phyloP scores from a whole-genome alignment of 2,888 invertebrate genomes.

The Lasioglossum calceatum region DNA sequence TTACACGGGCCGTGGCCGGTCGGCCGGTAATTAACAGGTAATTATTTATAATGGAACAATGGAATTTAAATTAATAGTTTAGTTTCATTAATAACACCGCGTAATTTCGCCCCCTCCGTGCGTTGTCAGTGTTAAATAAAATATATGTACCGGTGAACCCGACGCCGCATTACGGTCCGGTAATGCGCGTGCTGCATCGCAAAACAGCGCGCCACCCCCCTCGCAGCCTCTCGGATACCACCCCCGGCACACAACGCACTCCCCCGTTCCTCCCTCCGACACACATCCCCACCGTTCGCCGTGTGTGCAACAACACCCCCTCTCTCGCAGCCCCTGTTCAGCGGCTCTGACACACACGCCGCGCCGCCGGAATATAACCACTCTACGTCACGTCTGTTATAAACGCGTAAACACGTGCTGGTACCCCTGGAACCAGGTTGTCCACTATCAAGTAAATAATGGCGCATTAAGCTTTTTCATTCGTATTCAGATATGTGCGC shows the following conservation, averaged over 20 bases:
- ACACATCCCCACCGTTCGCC: not conserved
- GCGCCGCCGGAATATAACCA: conserved; percentile 70
- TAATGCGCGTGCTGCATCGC: conserved; percentile 80
- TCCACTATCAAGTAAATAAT: conserved; percentile 84
- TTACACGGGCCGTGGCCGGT: conserved; percentile 69
- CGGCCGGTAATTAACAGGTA: conserved; percentile 82
- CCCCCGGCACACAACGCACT: not conserved
- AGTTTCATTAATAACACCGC: conserved; percentile 83
- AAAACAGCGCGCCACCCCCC: conserved; percentile 72
- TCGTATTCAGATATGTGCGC: conserved; percentile 71
- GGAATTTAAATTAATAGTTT: conserved; percentile 84
- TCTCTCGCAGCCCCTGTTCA: not conserved
- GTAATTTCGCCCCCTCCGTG: conserved; percentile 77
- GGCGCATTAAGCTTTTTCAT: conserved; percentile 84
- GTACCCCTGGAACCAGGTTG: conserved; percentile 78
- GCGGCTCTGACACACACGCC: conserved; percentile 57
- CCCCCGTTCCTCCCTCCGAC: not conserved
- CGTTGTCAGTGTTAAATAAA: conserved; percentile 82
- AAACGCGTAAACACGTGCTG: conserved; percentile 83
- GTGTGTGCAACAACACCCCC: not conserved
- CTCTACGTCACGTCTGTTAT: conserved; percentile 83
- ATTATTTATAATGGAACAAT: conserved; percentile 84
- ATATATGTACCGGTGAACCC: conserved; percentile 80
- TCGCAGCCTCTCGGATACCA: conserved; percentile 21
- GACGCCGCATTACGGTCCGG: conserved; percentile 79